Conservation (phyloP, 1,140 invertebrate genomes). For the Cydia pomonella region DNA sequence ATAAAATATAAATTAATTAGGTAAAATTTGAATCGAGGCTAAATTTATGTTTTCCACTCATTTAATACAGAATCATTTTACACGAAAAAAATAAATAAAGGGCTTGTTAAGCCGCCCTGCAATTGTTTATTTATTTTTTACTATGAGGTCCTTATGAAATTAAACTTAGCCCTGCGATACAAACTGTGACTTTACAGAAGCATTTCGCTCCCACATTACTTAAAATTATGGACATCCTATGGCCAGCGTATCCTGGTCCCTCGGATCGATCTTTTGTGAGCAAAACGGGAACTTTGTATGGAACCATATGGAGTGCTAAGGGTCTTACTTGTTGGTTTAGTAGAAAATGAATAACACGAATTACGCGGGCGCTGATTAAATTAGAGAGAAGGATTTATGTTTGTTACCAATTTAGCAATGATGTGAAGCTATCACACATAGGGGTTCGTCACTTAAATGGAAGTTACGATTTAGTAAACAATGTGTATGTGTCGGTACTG, state of each 20-base stretch:
- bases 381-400: constrained; percentile 75
- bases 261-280: background rate
- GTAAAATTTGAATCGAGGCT: background rate
- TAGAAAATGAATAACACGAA: constrained; percentile 54
- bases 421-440: constrained; percentile 67
- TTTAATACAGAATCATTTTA: background rate
- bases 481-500: constrained; percentile 32
- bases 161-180: constrained; percentile 10
- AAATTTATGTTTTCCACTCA: background rate
- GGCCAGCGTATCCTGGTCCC: constrained; percentile 43
- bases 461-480: constrained; percentile 52
- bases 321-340: constrained; percentile 54
- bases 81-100: background rate
- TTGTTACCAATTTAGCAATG: constrained; percentile 70
- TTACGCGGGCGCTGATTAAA: constrained; percentile 72
- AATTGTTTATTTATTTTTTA: constrained; percentile 31
- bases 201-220: constrained; percentile 55
- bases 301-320: constrained; percentile 37
- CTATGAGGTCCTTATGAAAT: constrained; percentile 32
- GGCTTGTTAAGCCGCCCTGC: background rate
- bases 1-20: background rate
- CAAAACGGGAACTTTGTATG: background rate
- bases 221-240: constrained; percentile 53
- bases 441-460: constrained; percentile 63
- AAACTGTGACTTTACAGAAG: constrained; percentile 42